phyloP scores from a whole-genome alignment of 2,888 invertebrate genomes.

The Keiferia lycopersicella region DNA sequence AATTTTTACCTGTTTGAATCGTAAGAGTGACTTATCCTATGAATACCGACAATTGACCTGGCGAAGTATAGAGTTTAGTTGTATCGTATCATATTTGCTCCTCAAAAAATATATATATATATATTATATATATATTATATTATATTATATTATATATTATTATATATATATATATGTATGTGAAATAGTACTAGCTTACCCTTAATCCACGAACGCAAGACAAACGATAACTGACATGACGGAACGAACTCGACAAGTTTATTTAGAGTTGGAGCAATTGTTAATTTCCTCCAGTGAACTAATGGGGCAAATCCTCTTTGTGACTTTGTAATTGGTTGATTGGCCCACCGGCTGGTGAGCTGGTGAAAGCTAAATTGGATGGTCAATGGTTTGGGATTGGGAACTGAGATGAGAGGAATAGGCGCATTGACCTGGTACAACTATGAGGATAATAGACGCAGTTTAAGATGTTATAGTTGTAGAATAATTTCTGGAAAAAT shows the following conservation, averaged over 20 bases:
- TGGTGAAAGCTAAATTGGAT: constrained; percentile 25
- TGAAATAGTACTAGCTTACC: constrained; percentile 10
- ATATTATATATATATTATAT: no score
- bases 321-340: constrained; percentile 73
- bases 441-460: not conserved
- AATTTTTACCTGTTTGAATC: no score
- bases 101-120: no score
- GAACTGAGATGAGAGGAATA: not conserved
- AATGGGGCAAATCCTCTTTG: constrained; percentile 77
- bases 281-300: constrained; percentile 79
- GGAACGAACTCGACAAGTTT: constrained; percentile 74
- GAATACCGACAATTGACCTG: no score
- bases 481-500: no score
- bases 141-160: no score
- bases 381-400: constrained; percentile 11
- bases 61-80: no score
- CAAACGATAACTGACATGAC: constrained; percentile 77
- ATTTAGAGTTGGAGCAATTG: constrained; percentile 77
- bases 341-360: constrained; percentile 41
- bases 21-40: no score
- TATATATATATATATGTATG: no score
- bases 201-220: constrained; percentile 45
- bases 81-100: no score
- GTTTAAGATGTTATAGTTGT: no score
- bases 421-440: not conserved